Evolutionary conservation across 1,140 invertebrate species (phyloP), one percentile per base, ranked within the genome.

Genomic region (Drosophila seguyi): DNA sequence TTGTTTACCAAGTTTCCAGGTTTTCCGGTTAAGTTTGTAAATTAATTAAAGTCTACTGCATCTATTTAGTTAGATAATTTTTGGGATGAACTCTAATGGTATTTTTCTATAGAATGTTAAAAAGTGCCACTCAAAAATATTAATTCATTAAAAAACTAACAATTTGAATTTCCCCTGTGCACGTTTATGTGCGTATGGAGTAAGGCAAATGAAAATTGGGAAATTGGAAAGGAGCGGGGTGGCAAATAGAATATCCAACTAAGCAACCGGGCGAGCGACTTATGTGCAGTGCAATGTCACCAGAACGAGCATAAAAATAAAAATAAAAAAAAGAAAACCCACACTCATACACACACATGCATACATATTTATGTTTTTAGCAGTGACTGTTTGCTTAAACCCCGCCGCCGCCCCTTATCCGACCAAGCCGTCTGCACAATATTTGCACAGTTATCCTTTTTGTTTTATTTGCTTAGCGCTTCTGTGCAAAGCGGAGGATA

Each of bases 391-490:
- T 73, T 73, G 69, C 60, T 22, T 18, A 42, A 31, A 3, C 25
- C 34, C 45, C 36, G 36, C 14, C 25, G 13, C 27, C 36, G 7
- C 79, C 52, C 38, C 38, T n/a, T 22, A 50, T 39, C 50, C 14
- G 34, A 0, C 16, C 44, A 25, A 29, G 55, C 61, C 16, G 69
- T 68, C 69, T 79, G 66, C 81, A 90, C 78, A 81, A 85, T 85
- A 90, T 90, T 90, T 90, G 87, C 75, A 47, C 86, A 85, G 85
- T 90, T 90, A 90, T 90, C 85, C 85, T 81, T 90, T 90, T 90
- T 90, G 85, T 90, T 90, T 90, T 90, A 90, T 90, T 90, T 90
- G 85, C 85, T 90, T 90, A 90, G 85, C 85, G 81, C 85, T 85
- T 81, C 81, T 90, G 85, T 90, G 81, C 63, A 85, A 85, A 90